phyloP scores from a whole-genome alignment of 2,797 vertebrate species.

The Enteromius mattozi region DNA sequence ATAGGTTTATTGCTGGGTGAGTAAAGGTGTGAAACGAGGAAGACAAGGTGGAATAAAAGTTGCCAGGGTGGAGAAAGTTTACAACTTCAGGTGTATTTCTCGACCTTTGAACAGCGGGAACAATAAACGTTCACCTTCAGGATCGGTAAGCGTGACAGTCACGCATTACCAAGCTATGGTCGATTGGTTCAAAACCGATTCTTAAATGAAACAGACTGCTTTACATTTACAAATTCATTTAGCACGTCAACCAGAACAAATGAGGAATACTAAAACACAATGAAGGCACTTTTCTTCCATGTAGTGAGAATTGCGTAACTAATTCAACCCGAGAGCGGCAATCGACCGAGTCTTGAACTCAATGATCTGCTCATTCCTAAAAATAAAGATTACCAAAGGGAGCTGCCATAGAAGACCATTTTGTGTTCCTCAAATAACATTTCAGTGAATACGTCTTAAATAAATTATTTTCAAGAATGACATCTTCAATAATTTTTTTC shows the following conservation, averaged over 20 bases:
- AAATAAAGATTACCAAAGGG: not conserved
- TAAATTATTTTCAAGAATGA: no score
- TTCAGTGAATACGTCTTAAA: not conserved
- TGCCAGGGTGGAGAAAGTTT: slow-evolving; percentile 52
- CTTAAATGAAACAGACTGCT: not conserved
- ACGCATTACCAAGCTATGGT: slow-evolving; percentile 1
- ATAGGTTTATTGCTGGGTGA: slow-evolving; percentile 6
- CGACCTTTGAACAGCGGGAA: slow-evolving; percentile 51
- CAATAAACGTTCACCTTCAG: slow-evolving; percentile 54
- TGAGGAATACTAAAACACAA: not conserved
- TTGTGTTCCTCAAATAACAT: not conserved
- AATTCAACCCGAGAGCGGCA: not conserved
- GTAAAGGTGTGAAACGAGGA: slow-evolving; percentile 29
- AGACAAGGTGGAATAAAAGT: slow-evolving; percentile 27
- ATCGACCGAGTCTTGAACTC: not conserved
- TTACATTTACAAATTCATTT: not conserved
- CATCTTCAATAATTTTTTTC: not conserved
- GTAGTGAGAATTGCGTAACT: not conserved
- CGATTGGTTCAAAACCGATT: not conserved
- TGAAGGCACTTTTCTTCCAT: not conserved
- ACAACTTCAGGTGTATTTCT: slow-evolving; percentile 27
- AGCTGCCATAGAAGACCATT: not conserved
- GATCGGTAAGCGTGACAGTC: slow-evolving; percentile 33
- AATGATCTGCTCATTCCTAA: not conserved
- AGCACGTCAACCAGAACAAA: not conserved